phyloP scores from a whole-genome alignment of 2,888 invertebrate genomes.

The Neoscelio sp. region DNA sequence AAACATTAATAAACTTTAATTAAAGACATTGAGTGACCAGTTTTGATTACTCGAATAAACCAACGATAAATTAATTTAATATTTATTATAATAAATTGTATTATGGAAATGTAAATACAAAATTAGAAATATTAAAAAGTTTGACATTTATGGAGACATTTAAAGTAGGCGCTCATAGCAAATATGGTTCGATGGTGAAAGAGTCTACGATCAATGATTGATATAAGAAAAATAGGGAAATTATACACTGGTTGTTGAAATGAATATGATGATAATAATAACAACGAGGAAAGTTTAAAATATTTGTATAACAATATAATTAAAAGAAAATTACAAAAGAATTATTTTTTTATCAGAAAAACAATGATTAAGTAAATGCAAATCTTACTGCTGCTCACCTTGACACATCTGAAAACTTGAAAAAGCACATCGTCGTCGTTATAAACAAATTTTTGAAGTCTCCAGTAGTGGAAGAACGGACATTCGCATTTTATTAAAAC shows the following conservation, averaged over 20 bases:
- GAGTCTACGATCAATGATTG: constrained; percentile 1
- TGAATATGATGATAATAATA: too few relatives aligned
- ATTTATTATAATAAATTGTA: too few relatives aligned
- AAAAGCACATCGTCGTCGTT: constrained; percentile 74
- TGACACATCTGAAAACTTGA: constrained; percentile 83
- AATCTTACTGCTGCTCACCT: constrained; percentile 70
- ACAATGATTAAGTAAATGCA: not conserved
- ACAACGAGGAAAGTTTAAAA: too few relatives aligned
- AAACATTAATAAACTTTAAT: too few relatives aligned
- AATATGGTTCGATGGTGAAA: constrained; percentile 26
- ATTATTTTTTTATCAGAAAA: constrained; percentile 21
- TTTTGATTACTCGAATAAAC: too few relatives aligned
- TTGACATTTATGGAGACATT: not conserved
- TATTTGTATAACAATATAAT: too few relatives aligned
- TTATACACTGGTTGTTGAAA: too few relatives aligned
- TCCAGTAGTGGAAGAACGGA: constrained; percentile 84
- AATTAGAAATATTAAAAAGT: too few relatives aligned
- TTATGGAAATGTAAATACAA: too few relatives aligned
- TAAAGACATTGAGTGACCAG: too few relatives aligned
- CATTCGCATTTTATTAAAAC: constrained; percentile 84
- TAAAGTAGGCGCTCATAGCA: constrained; percentile 23
- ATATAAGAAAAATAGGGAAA: constrained; percentile 5
- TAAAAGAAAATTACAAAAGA: too few relatives aligned
- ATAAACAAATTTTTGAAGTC: constrained; percentile 78
- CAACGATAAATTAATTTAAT: too few relatives aligned